Percentiles rank a stretch among this genome's conserved stretches.
Conservation (phyloP, 2,888 invertebrate species). For the Scaptomyza polygonia region DNA sequence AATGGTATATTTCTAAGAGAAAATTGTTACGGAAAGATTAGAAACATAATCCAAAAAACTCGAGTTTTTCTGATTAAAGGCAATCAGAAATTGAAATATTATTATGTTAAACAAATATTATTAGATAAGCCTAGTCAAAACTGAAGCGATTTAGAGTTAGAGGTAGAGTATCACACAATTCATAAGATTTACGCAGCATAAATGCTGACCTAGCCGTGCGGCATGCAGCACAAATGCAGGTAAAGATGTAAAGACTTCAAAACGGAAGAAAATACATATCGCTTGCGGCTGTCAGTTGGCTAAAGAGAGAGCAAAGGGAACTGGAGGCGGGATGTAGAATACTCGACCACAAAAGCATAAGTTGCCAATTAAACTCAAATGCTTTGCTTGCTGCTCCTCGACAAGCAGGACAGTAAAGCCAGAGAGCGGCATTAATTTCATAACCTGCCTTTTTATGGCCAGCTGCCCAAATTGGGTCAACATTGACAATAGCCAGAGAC, state of each 20-base stretch:
- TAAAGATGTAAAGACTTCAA: slow-evolving; percentile 6
- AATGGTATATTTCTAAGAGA: not conserved
- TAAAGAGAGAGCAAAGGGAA: slow-evolving; percentile 4
- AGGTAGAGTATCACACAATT: slow-evolving; percentile 19
- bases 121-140: not conserved
- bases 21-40: too few relatives aligned
- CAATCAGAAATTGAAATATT: not conserved
- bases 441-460: slow-evolving; percentile 77
- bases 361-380: slow-evolving; percentile 80
- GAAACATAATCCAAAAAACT: too few relatives aligned
- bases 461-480: slow-evolving; percentile 77
- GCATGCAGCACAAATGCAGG: slow-evolving; percentile 11
- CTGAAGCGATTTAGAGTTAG: not conserved
- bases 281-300: slow-evolving; percentile 29
- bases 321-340: slow-evolving; percentile 6
- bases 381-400: slow-evolving; percentile 61
- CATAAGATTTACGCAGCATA: slow-evolving; percentile 16
- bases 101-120: too few relatives aligned
- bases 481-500: slow-evolving; percentile 71
- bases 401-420: slow-evolving; percentile 27
- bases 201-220: slow-evolving; percentile 46
- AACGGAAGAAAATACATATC: slow-evolving; percentile 45
- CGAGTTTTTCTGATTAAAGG: not conserved
- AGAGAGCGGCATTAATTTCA: slow-evolving; percentile 73
- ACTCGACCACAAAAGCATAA: slow-evolving; percentile 78